Base-by-base conservation (phyloP, 2,888 invertebrate genomes). In the Apamea epomidion region DNA sequence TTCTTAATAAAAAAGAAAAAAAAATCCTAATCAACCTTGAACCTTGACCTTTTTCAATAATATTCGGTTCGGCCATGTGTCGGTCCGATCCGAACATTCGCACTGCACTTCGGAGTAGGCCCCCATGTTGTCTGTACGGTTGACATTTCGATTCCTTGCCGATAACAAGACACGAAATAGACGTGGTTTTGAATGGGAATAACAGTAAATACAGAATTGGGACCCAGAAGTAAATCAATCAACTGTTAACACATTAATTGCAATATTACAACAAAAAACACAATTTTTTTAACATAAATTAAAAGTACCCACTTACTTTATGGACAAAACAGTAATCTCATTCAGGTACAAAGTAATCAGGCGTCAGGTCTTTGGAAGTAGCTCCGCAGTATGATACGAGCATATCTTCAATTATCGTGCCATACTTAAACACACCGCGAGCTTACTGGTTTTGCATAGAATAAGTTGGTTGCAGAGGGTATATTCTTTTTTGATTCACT, bases 351-450 rank as follows among this genome's bases (percentile, higher is more conserved):
- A 87, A 90, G 90, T 94, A 96, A 96, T 96, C 94, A 94, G 93
- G 93, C 95, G 95, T 95, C 95, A 95, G 86, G 92, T 95, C 94
- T 92, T 84, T 91, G 89, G 90, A 92, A 92, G 92, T 90, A 91
- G 91, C 90, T 92, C 91, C 91, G 93, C 92, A 91, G 93, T 95
- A 95, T 95, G 94, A 96, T 95, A 94, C 93, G 89, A 93, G 94
- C 95, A 95, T 96, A 96, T 95, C 96, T 96, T 95, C 96, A 96
- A 96, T 97, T 97, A 97, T 95, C 96, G 96, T 96, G 95, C 97
- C 96, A 95, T 97, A 96, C 96, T 96, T 96, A 96, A 96, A 96
- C 94, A 96, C 93, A 95, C 95, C 94, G 95, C 93, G 93, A 92
- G 93, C 93, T 93, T 93, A 93, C 94, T 93, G 90, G 92, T 92